Conservation (phyloP, 2,888 invertebrate species). For the Hylaea fasciaria region DNA sequence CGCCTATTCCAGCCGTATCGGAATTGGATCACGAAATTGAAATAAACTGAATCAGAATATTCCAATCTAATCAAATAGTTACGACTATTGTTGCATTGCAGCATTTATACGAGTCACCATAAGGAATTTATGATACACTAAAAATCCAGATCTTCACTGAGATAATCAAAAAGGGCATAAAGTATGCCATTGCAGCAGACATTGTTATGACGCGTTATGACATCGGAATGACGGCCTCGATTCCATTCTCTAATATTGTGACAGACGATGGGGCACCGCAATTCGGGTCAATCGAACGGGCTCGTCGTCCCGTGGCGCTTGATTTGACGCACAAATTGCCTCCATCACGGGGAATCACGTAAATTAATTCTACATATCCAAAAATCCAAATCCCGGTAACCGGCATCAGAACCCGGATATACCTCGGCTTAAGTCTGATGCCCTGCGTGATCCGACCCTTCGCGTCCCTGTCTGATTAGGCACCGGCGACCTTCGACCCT, state of each 20-base stretch:
- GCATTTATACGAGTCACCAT: conserved; percentile 30
- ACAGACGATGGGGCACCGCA: conserved; percentile 21
- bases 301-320: conserved; percentile 23
- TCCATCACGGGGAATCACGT: conserved; percentile 38
- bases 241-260: conserved; percentile 32
- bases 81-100: conserved; percentile 36
- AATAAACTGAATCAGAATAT: conserved; percentile 38
- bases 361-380: conserved; percentile 40
- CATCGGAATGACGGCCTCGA: conserved; percentile 29
- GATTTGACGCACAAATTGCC: conserved; percentile 40
- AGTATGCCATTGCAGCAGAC: conserved; percentile 25
- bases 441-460: conserved; percentile 48
- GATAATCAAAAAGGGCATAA: conserved; percentile 33
- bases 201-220: conserved; percentile 33
- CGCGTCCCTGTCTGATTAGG: conserved; percentile 54
- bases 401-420: conserved; percentile 32
- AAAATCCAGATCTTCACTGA: conserved; percentile 26
- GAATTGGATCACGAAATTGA: conserved; percentile 38
- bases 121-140: conserved; percentile 31
- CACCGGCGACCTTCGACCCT: conserved; percentile 37
- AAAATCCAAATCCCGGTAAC: conserved; percentile 40
- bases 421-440: conserved; percentile 41
- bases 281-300: conserved; percentile 36
- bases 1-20: conserved; percentile 35
- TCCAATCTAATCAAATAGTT: conserved; percentile 39